A percentile compares a stretch with the other conserved stretches of the same genome.
Evolutionary conservation across 2,888 invertebrate genomes (phyloP).

Genomic region (Anaspis maculata): DNA sequence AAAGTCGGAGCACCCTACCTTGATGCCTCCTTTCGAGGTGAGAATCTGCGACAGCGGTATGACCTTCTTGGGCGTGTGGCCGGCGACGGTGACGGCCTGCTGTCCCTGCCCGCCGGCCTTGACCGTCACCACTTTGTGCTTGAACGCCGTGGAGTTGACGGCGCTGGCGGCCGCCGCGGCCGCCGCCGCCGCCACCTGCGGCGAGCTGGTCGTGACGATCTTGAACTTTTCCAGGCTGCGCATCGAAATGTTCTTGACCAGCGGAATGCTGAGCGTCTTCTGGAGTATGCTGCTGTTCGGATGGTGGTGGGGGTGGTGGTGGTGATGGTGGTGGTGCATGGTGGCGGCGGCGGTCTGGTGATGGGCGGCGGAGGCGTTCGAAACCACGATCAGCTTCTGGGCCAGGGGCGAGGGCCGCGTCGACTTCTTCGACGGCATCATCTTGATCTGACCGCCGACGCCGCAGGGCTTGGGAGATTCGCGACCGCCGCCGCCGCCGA

Average conservation of each 20-base stretch:
- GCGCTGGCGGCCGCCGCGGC: constrained; percentile 19
- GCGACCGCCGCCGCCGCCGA: too few relatives aligned
- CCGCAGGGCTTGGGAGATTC: too few relatives aligned
- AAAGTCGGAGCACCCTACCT: too few relatives aligned
- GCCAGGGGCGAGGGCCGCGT: constrained; percentile 22
- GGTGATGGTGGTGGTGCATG: too few relatives aligned
- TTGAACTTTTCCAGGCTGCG: constrained; percentile 41
- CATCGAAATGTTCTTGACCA: constrained; percentile 38
- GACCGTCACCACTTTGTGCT: constrained; percentile 39
- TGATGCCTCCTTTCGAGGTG: constrained; percentile 38
- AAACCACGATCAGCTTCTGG: constrained; percentile 41
- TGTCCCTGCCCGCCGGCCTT: too few relatives aligned
- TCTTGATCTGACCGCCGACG: too few relatives aligned
- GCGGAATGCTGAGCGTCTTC: constrained; percentile 37
- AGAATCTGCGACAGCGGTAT: constrained; percentile 38
- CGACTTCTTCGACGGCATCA: constrained; percentile 32
- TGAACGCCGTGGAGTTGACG: constrained; percentile 23
- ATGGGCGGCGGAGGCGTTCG: too few relatives aligned
- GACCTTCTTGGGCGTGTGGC: constrained; percentile 32
- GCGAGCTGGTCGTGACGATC: constrained; percentile 31
- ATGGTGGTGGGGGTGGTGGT: too few relatives aligned
- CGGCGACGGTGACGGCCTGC: too few relatives aligned
- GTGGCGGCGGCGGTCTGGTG: too few relatives aligned
- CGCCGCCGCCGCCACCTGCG: constrained; percentile 15
- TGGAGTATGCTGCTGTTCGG: constrained; percentile 38